These are phyloP conservation scores for Orthochromis malagaraziensis DNA, from an alignment of 2,113 vertebrate species.

Conservation along the genomic window DNA sequence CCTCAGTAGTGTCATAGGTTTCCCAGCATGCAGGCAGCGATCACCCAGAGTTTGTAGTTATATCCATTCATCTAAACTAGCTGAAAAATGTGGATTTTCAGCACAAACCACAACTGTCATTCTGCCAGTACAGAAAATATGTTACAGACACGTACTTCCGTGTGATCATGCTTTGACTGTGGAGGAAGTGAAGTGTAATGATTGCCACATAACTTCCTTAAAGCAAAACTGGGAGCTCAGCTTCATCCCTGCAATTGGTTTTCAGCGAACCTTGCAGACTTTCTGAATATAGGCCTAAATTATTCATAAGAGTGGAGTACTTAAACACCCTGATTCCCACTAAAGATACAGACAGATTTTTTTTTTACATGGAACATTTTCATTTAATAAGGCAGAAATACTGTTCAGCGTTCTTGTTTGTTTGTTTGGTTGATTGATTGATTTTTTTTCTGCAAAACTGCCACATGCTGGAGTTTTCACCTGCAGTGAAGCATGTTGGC, in stretches of 20 bases:
- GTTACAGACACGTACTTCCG: neutral
- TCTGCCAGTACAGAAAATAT: neutral
- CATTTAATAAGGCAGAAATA: neutral
- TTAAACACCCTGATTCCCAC: neutral
- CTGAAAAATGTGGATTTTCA: neutral
- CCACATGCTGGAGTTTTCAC: neutral
- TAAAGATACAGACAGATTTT: neutral
- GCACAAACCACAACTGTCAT: neutral
- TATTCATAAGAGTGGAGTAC: neutral
- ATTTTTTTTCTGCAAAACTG: neutral
- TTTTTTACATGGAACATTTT: neutral
- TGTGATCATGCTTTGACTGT: neutral
- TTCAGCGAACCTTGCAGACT: neutral
- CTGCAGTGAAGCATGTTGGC: neutral
- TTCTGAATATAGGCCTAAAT: neutral
- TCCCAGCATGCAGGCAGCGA: neutral
- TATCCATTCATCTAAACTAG: neutral
- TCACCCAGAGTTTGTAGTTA: neutral
- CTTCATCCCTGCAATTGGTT: neutral
- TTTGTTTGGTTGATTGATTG: accelerated
- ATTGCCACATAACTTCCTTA: conserved; percentile 52
- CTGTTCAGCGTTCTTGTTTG: neutral
- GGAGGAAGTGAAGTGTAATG: conserved; percentile 24
- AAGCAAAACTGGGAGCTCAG: conserved; percentile 43
- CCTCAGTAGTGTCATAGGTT: neutral